Conservation (phyloP, 2,797 vertebrate species). For the Scomberomorus guttatus region DNA sequence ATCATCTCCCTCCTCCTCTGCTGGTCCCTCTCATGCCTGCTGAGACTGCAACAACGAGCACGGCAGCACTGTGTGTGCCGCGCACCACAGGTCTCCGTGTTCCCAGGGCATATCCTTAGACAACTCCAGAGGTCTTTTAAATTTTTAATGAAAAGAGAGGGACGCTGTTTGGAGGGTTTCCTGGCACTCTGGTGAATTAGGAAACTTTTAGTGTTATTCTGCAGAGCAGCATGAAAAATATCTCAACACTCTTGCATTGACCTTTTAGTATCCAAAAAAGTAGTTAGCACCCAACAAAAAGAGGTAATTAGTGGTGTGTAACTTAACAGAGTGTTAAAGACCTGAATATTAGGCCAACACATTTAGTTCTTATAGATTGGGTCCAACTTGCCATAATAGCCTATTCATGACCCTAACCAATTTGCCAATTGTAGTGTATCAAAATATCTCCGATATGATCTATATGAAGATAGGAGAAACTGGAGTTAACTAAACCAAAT, state of each 20-base stretch:
- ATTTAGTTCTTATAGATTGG: neutral
- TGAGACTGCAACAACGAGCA: conserved; percentile 61
- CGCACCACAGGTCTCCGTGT: conserved; percentile 51
- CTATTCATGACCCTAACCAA: neutral
- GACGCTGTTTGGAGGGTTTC: conserved; percentile 21
- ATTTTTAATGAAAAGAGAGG: conserved; percentile 62
- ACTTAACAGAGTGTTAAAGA: neutral
- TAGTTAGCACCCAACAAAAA: neutral
- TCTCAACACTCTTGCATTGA: conserved; percentile 16
- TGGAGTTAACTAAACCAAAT: neutral
- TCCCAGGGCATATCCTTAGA: conserved; percentile 58
- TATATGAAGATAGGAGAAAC: neutral
- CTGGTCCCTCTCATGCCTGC: conserved; percentile 59
- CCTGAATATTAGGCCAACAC: neutral
- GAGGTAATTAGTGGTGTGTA: neutral
- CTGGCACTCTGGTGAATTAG: conserved; percentile 22
- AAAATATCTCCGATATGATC: neutral
- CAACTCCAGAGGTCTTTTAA: conserved; percentile 58
- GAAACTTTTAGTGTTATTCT: conserved; percentile 15
- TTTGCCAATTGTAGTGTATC: neutral
- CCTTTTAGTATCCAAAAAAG: neutral
- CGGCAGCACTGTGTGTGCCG: conserved; percentile 42
- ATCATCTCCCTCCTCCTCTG: conserved; percentile 35
- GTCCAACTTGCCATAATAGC: neutral
- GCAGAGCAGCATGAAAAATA: conserved; percentile 15